Evolutionary conservation across 2,888 invertebrate genomes (phyloP).

Genomic region (Trichopria drosophilae): DNA sequence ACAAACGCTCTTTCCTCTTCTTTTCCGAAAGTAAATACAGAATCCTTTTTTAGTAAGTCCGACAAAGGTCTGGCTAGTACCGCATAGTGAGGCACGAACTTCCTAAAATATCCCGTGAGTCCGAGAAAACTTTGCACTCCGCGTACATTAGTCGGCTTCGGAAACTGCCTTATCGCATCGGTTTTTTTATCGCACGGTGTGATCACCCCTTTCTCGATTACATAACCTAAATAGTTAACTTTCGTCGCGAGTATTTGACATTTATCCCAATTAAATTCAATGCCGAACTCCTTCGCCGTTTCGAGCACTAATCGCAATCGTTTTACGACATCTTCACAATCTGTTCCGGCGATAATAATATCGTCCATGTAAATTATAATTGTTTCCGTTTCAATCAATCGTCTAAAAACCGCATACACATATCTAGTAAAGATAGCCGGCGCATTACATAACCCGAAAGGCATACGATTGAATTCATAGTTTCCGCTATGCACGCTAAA

Average conservation of each 20-base stretch:
- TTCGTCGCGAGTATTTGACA: constrained; percentile 28
- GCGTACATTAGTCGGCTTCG: too few species aligned
- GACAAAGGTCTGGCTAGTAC: constrained; percentile 6
- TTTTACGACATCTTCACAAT: constrained; percentile 15
- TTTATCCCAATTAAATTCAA: constrained; percentile 35
- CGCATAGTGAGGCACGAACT: constrained; percentile 11
- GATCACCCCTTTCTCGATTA: not conserved
- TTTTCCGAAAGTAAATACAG: constrained; percentile 1
- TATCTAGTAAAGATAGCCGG: not conserved
- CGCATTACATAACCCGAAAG: too few species aligned
- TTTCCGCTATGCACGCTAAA: not conserved
- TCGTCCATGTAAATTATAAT: too few species aligned
- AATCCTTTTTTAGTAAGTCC: constrained; percentile 8
- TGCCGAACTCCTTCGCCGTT: too few species aligned
- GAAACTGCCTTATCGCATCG: constrained; percentile 22
- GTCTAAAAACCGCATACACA: not conserved
- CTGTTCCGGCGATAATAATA: constrained; percentile 24
- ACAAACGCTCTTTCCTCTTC: not conserved
- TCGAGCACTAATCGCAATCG: constrained; percentile 22
- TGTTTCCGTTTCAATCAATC: not conserved
- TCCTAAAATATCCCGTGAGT: constrained; percentile 12
- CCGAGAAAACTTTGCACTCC: too few species aligned
- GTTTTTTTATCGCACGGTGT: constrained; percentile 18
- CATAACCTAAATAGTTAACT: constrained; percentile 4
- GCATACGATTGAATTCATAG: not conserved